Evolutionary conservation across 1,140 invertebrate species (phyloP), one percentile per base, ranked within the genome.

Genomic region (Temnothorax longispinosus): DNA sequence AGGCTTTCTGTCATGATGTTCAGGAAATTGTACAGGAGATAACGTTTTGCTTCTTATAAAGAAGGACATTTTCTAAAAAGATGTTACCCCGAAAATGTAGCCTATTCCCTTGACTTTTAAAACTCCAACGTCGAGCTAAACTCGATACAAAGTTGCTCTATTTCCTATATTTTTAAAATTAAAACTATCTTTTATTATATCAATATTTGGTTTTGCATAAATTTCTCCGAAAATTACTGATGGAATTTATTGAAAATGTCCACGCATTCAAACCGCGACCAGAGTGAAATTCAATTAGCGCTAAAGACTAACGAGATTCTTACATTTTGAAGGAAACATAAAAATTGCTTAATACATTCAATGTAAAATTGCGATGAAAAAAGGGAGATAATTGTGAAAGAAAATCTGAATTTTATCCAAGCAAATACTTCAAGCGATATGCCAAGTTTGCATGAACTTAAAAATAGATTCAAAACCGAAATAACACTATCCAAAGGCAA

Each of bases 1-100:
- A 54, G 11, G 15, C 21, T 38, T 52, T 11, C 15, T 21, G n/a
- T 76, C 60, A 52, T 27, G 64, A 60, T 80, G 76, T 71, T 81
- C 64, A 38, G 21, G 21, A 86, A 86, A 81, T 71, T 86, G 64
- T 86, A 62, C 44, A 13, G 5, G 0, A 3, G 11, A 71, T 80
- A 86, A 80, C 15, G 18, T 35, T 65, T 67, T 27, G 18, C 41
- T 15, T 58, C 8, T 62, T 67, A 47, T 67, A 60, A 27, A 50
- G 15, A 38, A 38, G 15, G 8, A 2, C 11, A 27, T 50, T 47
- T 50, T 47, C 32, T 18, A 32, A 64, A 75, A 58, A 64, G 8
- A 47, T 7, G 35, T 38, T 38, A 3, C 1, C 11, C 8, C 18
- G 15, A 77, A 32, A 85, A 47, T 5, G 27, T 78, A 58, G 38